A percentile compares a stretch with the other conserved stretches of the same genome.
phyloP scores from a whole-genome alignment of 92 coral and sea anemone species.

The Siderastrea radians region DNA sequence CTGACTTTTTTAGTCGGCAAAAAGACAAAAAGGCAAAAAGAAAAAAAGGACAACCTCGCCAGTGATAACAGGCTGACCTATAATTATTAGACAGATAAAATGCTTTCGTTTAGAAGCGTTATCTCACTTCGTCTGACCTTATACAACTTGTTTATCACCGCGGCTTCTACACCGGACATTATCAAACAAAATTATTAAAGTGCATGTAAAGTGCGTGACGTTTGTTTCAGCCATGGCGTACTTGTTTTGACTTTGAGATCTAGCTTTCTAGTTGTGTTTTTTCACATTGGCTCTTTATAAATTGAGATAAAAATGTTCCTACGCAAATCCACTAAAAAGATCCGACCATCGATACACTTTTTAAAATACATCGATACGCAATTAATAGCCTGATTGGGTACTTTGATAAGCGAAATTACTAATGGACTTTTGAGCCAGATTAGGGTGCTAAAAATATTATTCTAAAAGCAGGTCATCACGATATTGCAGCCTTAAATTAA shows the following conservation, averaged over 20 bases:
- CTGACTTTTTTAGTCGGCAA: no score
- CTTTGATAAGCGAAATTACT: conserved; percentile 9
- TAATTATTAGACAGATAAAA: neutral
- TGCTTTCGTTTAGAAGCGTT: neutral
- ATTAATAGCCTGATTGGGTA: neutral
- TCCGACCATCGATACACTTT: conserved; percentile 1
- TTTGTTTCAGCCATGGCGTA: neutral
- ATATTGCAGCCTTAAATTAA: no score
- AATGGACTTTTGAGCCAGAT: neutral
- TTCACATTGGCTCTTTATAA: neutral
- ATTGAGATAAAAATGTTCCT: neutral
- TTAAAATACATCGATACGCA: neutral
- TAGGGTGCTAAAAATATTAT: no score
- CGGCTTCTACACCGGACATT: no score
- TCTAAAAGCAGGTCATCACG: no score
- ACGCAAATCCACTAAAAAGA: neutral
- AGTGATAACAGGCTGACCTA: conserved; percentile 1
- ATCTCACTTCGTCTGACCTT: neutral
- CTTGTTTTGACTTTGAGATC: neutral
- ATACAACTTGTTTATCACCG: no score
- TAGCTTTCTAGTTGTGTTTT: neutral
- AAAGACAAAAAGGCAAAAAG: neutral
- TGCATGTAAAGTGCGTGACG: neutral
- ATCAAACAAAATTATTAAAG: neutral
- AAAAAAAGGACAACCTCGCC: neutral